Evolutionary conservation across 2,797 vertebrate species (phyloP), one percentile per base, ranked within the genome.

Genomic region (Syncerus caffer): DNA sequence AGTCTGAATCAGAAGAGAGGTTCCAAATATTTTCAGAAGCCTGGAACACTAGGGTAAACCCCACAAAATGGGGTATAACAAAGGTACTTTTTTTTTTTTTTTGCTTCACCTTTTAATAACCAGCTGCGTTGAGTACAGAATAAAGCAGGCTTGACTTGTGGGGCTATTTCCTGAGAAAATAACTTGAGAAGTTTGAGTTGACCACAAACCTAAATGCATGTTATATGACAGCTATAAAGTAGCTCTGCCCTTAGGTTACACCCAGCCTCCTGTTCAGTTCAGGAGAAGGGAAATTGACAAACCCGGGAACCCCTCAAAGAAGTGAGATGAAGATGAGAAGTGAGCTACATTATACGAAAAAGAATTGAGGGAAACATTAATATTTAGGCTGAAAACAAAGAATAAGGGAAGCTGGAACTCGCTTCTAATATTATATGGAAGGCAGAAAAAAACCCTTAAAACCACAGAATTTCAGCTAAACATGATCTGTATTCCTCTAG

Each of bases 111-210:
- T 82, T 94, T 57, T n/a, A 93, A 58, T 87, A 74, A 85, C 25
- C 50, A 95, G 34, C 21, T 84, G 6, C 92, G 42, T 2, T 13
- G 92, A 89, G 62, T 16, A 55, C 38, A 80, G 45, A 34, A 90
- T 6, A 7, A 92, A 60, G 51, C n/a, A 84, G 60, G 60, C 15
- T 17, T 89, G 89, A 79, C n/a, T 82, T 93, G 42, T 71, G 80
- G 31, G 0, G 50, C 4, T 93, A 93, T 97, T 94, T 96, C 95
- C 87, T 97, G n/a, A 71, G 74, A 86, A 95, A 97, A 93, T 95
- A 85, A 51, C 55, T 87, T 60, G 45, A 86, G 76, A 93, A 13
- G 11, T 78, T 62, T 57, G 67, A 87, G 55, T 31, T 80, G 90
- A 93, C 67, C 80, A 78, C 64, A 95, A 80, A 80, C 31, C 50